Evolutionary conservation across 2,113 vertebrate genomes (phyloP).

Genomic region (Lamprotornis superbus): DNA sequence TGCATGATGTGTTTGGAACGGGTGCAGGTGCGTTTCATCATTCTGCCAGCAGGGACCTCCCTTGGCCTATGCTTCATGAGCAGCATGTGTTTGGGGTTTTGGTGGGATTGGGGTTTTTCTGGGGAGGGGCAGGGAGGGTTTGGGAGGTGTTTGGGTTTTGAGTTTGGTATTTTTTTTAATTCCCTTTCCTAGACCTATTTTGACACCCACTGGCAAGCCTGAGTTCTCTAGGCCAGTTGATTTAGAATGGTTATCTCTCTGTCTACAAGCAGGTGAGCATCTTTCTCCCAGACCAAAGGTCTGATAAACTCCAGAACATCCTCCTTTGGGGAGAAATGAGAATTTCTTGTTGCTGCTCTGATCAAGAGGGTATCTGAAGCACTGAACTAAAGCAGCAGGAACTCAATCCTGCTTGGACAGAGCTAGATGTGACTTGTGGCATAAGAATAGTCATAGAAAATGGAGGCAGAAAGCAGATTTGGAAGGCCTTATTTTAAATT

Average conservation of each 20-base stretch:
- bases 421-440: not conserved
- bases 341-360: not conserved
- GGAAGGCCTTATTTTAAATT: not conserved
- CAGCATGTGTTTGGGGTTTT: rapidly evolving
- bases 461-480: not conserved
- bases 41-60: slow-evolving; percentile 33
- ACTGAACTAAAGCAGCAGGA: not conserved
- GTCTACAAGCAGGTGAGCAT: not conserved
- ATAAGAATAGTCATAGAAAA: not conserved
- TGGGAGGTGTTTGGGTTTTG: not conserved
- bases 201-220: not conserved
- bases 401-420: not conserved
- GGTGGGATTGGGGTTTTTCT: too few species aligned
- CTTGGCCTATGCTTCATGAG: not conserved
- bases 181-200: not conserved
- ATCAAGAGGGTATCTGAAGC: not conserved
- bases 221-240: not conserved
- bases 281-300: not conserved
- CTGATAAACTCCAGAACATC: not conserved
- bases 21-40: not conserved
- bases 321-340: not conserved
- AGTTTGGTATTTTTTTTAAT: not conserved
- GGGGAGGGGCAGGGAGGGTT: rapidly evolving
- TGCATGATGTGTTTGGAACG: not conserved
- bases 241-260: not conserved